Percentiles rank a stretch among this genome's conserved stretches.
These are phyloP conservation scores for Melanotaenia pygmaea DNA, from an alignment of 2,797 vertebrate species.

Conservation along the genomic window DNA sequence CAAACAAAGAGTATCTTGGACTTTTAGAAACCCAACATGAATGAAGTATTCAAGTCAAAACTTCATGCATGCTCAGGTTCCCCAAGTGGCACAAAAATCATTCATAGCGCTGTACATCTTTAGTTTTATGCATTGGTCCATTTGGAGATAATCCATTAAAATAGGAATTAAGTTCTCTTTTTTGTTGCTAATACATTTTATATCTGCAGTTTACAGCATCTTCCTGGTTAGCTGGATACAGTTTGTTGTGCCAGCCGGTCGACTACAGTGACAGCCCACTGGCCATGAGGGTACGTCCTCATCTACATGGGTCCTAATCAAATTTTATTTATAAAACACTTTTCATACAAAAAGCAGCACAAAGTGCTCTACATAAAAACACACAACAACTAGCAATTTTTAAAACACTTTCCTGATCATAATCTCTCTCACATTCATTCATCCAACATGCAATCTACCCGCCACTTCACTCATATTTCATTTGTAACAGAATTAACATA, in stretches of 20 bases:
- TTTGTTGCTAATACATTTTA: conserved; percentile 24
- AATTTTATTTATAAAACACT: no score
- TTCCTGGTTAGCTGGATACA: conserved; percentile 77
- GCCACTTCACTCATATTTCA: background rate
- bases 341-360: no score
- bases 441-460: no score
- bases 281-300: conserved; percentile 70
- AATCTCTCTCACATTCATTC: no score
- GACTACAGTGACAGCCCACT: conserved; percentile 75
- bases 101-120: background rate
- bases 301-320: background rate
- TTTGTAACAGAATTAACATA: no score
- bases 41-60: background rate
- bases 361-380: no score
- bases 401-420: no score
- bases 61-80: background rate
- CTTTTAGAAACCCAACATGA: background rate
- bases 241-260: conserved; percentile 81
- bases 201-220: conserved; percentile 79
- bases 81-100: background rate
- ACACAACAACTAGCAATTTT: no score
- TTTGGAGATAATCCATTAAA: background rate
- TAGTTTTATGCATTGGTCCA: background rate
- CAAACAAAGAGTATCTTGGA: background rate
- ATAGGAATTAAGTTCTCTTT: background rate